Evolutionary conservation across 2,797 vertebrate species (phyloP).

Genomic region (Sebastiscus tertius): DNA sequence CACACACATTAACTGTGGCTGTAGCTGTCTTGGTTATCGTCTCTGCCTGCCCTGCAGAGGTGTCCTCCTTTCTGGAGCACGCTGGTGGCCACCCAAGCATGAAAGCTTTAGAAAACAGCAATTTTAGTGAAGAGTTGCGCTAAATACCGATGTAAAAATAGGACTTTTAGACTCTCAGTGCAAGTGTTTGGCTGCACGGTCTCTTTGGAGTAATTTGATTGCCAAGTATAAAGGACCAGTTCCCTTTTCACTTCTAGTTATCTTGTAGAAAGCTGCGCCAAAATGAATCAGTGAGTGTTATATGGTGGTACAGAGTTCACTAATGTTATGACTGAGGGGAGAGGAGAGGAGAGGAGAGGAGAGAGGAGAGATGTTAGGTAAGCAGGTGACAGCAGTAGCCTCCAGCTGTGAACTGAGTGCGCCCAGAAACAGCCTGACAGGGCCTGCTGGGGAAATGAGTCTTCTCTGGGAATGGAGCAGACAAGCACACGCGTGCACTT

Average conservation of each 20-base stretch:
- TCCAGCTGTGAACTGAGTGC: conserved; percentile 76
- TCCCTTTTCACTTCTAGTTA: conserved; percentile 15
- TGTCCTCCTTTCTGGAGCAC: conserved; percentile 36
- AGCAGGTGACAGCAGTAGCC: conserved; percentile 77
- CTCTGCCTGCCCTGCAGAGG: conserved; percentile 27
- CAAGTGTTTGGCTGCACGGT: conserved; percentile 20
- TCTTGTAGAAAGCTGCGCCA: conserved; percentile 14
- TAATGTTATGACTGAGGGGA: conserved; percentile 20
- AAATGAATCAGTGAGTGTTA: conserved; percentile 21
- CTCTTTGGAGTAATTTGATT: conserved; percentile 49
- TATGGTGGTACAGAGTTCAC: conserved; percentile 26
- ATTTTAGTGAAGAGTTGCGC: conserved; percentile 37
- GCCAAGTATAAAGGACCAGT: conserved; percentile 33
- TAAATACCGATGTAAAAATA: conserved; percentile 59
- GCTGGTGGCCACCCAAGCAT: conserved; percentile 36
- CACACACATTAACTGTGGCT: background rate
- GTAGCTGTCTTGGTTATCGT: conserved; percentile 17
- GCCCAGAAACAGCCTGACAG: conserved; percentile 79
- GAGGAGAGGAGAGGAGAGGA: background rate
- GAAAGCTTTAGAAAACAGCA: conserved; percentile 54
- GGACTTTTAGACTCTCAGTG: conserved; percentile 23
- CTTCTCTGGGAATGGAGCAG: conserved; percentile 68
- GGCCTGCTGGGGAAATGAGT: conserved; percentile 79
- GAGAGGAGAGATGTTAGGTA: conserved; percentile 60
- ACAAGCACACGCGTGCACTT: conserved; percentile 11